Percentiles rank a stretch among this genome's conserved stretches.
These are phyloP conservation scores for Allacma fusca DNA, from an alignment of 2,888 invertebrate species.

Conservation along the genomic window DNA sequence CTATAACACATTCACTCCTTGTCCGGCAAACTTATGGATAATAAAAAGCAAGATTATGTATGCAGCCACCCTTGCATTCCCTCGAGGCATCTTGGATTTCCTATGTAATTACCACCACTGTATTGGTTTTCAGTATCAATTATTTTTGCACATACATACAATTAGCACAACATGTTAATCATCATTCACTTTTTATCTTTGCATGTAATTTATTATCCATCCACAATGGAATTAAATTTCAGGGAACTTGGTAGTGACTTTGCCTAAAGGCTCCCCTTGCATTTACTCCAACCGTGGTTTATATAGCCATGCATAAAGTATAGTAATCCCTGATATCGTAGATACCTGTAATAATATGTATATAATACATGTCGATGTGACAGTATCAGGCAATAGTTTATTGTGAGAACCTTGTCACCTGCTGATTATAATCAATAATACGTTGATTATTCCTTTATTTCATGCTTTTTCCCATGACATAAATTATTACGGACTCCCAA, in stretches of 20 bases:
- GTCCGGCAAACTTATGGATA: not conserved
- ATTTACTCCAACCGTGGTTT: too few relatives aligned
- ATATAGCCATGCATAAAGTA: too few relatives aligned
- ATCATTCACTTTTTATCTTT: not conserved
- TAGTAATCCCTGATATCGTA: too few relatives aligned
- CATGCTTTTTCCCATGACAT: not conserved
- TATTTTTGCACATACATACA: not conserved
- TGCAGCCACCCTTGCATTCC: not conserved
- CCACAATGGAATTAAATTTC: not conserved
- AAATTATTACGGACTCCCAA: not conserved
- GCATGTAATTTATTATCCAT: not conserved
- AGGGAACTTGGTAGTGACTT: not conserved
- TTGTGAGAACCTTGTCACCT: not conserved
- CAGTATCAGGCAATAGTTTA: too few relatives aligned
- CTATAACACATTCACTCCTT: not conserved
- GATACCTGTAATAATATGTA: too few relatives aligned
- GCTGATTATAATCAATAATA: constrained; percentile 2
- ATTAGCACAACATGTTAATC: not conserved
- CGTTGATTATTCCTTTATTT: constrained; percentile 12
- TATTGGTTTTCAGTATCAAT: constrained; percentile 12
- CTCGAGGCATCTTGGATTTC: not conserved
- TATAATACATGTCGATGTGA: too few relatives aligned
- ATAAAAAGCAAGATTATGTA: not conserved
- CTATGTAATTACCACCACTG: not conserved
- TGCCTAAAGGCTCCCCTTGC: too few relatives aligned